Evolutionary conservation across 2,888 invertebrate genomes (phyloP), one percentile per base, ranked within the genome.

Genomic region (Euplexia lucipara): DNA sequence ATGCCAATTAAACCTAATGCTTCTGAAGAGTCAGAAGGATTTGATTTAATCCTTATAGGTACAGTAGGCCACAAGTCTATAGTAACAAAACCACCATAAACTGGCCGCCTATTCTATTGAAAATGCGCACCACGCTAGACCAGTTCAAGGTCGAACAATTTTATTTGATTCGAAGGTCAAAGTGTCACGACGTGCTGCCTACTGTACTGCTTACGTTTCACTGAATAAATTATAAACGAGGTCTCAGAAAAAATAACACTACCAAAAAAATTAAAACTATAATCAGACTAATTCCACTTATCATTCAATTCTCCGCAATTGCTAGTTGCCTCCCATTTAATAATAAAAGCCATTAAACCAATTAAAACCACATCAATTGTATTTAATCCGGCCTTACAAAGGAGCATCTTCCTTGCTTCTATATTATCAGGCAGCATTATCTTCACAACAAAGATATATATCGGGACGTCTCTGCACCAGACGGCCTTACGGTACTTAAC

Each of bases 401-500:
- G 18, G 16, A 8, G 30, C 49, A 57, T 45, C 51, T 67, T 70
- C 45, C 68, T 64, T 74, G 2, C 26, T 5, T 26, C 47, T 73
- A 70, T 78, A 47, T 61, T 75, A 70, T 73, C 77, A 73, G 58
- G 53, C 30, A 48, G 54, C 61, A 75, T 77, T 85, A 82, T 83
- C 80, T 78, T 35, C 42, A 45, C 66, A 58, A 69, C 61, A 70
- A 66, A 79, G 58, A 78, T 78, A 78, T 78, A 78, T 79, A 79
- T 80, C 75, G 62, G 66, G 56, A 70, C 62, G 61, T 78, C 51
- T 74, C 78, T 81, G 81, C 82, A 82, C 58, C 75, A 81, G 83
- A 83, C 81, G 79, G 79, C 66, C 73, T 72, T 61, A 69, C 64
- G 64, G 84, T 89, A 86, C 88, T 91, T 87, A 88, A 85, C 85